Conservation (phyloP, 2,888 invertebrate species). For the Dasysyrphus albostriatus region DNA sequence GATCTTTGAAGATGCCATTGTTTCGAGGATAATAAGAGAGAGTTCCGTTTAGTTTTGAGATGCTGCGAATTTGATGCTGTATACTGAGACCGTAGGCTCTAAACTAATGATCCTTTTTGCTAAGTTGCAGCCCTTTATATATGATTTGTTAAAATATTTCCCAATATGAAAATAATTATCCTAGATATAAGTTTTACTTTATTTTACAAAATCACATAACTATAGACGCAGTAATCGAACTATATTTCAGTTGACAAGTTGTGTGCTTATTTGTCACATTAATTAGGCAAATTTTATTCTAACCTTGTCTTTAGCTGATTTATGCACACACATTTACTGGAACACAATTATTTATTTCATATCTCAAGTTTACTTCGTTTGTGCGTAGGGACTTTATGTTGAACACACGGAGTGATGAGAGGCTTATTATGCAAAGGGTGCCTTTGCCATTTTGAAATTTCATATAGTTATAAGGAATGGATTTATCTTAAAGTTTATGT, state of each 20-base stretch:
- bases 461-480: too few relatives aligned
- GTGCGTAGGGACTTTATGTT: neutral
- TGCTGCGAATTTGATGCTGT: too few relatives aligned
- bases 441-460: too few relatives aligned
- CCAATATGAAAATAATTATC: neutral
- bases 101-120: neutral
- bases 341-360: neutral
- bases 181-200: neutral
- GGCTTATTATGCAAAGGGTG: too few relatives aligned
- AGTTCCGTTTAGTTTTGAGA: neutral
- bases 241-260: slow-evolving; percentile 55
- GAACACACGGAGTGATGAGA: neutral
- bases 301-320: slow-evolving; percentile 49
- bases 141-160: neutral
- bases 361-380: neutral
- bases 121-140: neutral
- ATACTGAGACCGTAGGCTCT: neutral
- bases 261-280: slow-evolving; percentile 68
- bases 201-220: slow-evolving; percentile 1
- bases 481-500: too few relatives aligned
- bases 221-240: neutral
- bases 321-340: slow-evolving; percentile 39
- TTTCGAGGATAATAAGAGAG: neutral
- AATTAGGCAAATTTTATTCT: slow-evolving; percentile 66
- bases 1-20: slow-evolving; percentile 24